A percentile compares a stretch with the other conserved stretches of the same genome.
Evolutionary conservation across 2,113 vertebrate species (phyloP).

Genomic region (Butorides virescens): DNA sequence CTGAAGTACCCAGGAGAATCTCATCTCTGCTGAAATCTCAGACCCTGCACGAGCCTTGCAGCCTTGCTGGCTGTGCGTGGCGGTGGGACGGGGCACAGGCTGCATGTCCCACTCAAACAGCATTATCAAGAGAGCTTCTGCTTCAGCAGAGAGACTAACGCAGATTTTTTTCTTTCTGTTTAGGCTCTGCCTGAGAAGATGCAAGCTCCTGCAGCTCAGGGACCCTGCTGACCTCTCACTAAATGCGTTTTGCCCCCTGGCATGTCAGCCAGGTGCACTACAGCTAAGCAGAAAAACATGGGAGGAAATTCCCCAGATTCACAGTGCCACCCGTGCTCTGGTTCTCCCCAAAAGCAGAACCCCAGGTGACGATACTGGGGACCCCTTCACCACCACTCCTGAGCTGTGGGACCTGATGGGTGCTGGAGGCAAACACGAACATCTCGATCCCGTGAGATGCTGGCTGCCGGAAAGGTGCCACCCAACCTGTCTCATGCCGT

Average conservation of each 20-base stretch:
- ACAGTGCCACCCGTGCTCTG: accelerated
- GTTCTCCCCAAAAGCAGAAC: neutral
- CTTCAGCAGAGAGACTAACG: neutral
- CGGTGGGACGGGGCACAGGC: neutral
- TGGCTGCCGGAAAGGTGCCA: neutral
- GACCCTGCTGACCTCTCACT: neutral
- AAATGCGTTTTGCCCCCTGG: neutral
- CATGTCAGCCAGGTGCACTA: neutral
- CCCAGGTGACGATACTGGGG: accelerated
- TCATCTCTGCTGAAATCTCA: neutral
- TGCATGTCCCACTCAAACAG: neutral
- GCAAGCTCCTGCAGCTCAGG: neutral
- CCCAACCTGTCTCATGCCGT: accelerated
- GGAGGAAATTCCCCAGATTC: neutral
- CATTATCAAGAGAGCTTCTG: neutral
- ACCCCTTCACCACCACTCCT: neutral
- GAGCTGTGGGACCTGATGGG: neutral
- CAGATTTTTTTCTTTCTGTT: neutral
- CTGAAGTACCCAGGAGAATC: neutral
- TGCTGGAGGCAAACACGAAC: accelerated
- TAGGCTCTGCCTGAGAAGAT: neutral
- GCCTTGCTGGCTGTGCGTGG: accelerated
- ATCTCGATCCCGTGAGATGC: accelerated
- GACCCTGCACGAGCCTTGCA: accelerated
- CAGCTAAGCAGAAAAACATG: neutral